Evolutionary conservation across 2,888 invertebrate species (phyloP), one percentile per base, ranked within the genome.

Genomic region (Nomada fabriciana): DNA sequence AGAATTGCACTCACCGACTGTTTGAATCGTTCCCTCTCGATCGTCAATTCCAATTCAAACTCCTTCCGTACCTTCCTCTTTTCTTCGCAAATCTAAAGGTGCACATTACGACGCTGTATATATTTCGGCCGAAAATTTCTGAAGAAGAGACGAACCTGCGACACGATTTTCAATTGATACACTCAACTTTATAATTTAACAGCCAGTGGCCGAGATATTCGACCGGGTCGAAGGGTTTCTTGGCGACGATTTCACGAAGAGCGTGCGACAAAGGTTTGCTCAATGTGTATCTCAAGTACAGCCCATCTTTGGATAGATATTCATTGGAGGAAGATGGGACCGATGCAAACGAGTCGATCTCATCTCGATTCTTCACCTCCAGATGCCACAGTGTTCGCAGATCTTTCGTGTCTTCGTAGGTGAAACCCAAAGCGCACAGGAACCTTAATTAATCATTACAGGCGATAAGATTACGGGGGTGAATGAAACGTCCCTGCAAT

Each of bases 151-250:
- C 42, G 53, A 61, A 13, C n/a, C 20, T 25, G 36, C 36, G 5
- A 4, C 15, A 18, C 0, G 15, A 5, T 50, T 20, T n/a, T n/a
- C 7, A 60, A n/a, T 25, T 4, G n/a, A 15, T 11, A 20, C 29
- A 55, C 67, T 52, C 53, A 47, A 92, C 91, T 85, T 86, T 89
- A 43, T 87, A 91, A 85, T 92, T 85, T 9, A 92, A 80, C 53
- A 93, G 86, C 91, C 91, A 92, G n/a, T 91, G 88, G 5, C 88
- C 92, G 42, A 93, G 88, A 85, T 91, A 93, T 55, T 92, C 91
- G 15, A 93, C 83, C 0, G 93, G 92, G 77, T 92, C 91, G 50
- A 71, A 69, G 4, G 93, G 93, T 63, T 90, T 90, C 60, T 84
- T 91, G 2, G 81, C 57, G 5, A 87, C 72, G 10, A 93, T 84